Base-by-base conservation (phyloP, 2,113 vertebrate genomes). In the Xyrauchen texanus region DNA sequence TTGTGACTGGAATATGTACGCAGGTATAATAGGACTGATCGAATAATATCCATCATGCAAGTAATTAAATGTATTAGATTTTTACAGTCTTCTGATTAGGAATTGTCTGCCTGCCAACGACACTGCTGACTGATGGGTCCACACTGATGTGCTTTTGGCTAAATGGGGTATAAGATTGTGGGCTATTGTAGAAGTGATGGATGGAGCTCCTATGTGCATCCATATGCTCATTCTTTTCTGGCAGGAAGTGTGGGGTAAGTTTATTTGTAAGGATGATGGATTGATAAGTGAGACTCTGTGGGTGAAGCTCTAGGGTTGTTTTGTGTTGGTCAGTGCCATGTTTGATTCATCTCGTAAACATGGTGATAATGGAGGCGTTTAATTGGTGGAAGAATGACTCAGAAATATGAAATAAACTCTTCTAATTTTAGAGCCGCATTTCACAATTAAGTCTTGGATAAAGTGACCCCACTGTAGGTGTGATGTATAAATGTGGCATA, bases 131-230 rank as follows among this genome's bases (percentile, higher is more conserved):
- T 63, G 71, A 74, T 74, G 46, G 15, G 58, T 51, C 71, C 58
- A 63, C 63, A 63, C 63, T 63, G 58, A 10, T 63, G 46, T 8
- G 45, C 71, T 74, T 49, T 45, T 74, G 58, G 45, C 57, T n/a
- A 77, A 68, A 79, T 11, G 9, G 15, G 34, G n/a, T 75, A 65
- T 79, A 79, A 68, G 69, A 82, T 78, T 68, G 77, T 66, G 64
- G 8, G 70, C 75, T 60, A 82, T 68, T 60, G 67, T 34, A 75
- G 70, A 63, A 82, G 65, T 61, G 68, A 77, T 79, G 45, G 58
- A 74, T 74, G 71, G 34, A 74, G 60, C 60, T 63, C 60, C 46
- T 46, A 15, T 51, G 71, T 74, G 51, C 52, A 65, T 72, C 71
- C 65, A 65, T 68, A 64, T 58, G 71, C 77, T n/a, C 60, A 47